Percentiles rank a stretch among this genome's conserved stretches.
Evolutionary conservation across 2,113 vertebrate species (phyloP).

Genomic region (Pelmatolapia mariae): DNA sequence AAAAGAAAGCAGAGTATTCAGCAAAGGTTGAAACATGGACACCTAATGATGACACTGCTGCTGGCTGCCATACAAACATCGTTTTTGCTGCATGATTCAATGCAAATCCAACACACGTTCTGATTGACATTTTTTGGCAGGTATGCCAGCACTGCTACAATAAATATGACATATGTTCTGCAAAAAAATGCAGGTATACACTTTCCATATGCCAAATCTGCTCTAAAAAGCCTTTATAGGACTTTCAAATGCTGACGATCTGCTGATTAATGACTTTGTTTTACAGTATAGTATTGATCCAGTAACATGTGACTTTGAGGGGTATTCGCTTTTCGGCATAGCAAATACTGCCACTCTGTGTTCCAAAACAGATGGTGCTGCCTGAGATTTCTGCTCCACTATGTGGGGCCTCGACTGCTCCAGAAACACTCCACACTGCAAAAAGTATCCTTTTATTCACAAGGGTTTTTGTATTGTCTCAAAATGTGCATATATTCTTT

Average conservation of each 20-base stretch:
- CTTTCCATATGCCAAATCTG: neutral
- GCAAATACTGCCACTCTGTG: constrained; percentile 75
- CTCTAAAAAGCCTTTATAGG: neutral
- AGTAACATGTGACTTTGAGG: neutral
- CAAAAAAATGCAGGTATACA: neutral
- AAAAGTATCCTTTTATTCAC: neutral
- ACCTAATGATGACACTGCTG: neutral
- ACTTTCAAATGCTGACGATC: neutral
- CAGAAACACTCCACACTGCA: neutral
- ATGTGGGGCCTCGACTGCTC: neutral
- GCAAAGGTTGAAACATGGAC: neutral
- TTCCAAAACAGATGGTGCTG: constrained; percentile 56
- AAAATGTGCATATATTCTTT: neutral
- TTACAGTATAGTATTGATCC: constrained; percentile 15
- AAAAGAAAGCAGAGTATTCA: neutral
- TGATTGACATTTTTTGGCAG: neutral
- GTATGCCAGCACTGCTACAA: neutral
- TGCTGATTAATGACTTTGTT: neutral
- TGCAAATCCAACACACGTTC: neutral
- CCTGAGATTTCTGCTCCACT: neutral
- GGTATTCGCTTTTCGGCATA: constrained; percentile 35
- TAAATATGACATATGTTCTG: neutral
- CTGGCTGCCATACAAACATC: neutral
- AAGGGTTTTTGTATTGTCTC: neutral
- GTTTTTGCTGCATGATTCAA: neutral